Percentiles rank a stretch among this genome's conserved stretches.
Conservation (phyloP, 2,797 vertebrate genomes). For the Microcaecilia unicolor region DNA sequence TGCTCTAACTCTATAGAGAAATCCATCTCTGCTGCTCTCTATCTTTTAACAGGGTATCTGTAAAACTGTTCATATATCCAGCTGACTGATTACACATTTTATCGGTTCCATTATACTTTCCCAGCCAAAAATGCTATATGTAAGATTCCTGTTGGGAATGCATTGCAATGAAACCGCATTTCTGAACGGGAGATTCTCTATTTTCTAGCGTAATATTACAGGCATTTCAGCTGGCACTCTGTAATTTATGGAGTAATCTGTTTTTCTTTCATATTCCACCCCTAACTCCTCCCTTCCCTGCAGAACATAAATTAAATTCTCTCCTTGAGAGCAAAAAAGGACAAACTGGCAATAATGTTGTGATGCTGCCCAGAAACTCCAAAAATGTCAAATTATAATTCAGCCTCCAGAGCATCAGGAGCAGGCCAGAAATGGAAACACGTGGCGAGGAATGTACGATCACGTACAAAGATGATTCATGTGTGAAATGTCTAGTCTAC, state of each 20-base stretch:
- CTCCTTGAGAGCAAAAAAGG: too few relatives aligned
- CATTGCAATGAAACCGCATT: conserved; percentile 37
- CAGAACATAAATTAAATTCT: too few relatives aligned
- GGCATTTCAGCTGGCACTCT: conserved; percentile 46
- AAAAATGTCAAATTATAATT: too few relatives aligned
- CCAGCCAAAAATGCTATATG: conserved; percentile 10
- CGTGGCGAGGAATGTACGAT: too few relatives aligned
- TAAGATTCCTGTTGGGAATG: conserved; percentile 36
- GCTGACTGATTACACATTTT: conserved; percentile 38
- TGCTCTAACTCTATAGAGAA: conserved; percentile 13
- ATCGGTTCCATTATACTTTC: conserved; percentile 22
- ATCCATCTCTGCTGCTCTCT: conserved; percentile 39
- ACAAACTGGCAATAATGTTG: too few relatives aligned
- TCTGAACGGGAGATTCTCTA: conserved; percentile 50
- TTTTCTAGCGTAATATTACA: conserved; percentile 45
- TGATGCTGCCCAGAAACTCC: too few relatives aligned
- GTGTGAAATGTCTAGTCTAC: too few relatives aligned
- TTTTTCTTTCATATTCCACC: conserved; percentile 43
- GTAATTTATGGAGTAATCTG: conserved; percentile 58
- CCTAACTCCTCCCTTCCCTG: too few relatives aligned
- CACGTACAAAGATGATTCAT: too few relatives aligned
- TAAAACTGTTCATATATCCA: conserved; percentile 30
- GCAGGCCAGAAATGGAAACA: too few relatives aligned
- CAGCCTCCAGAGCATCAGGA: too few relatives aligned
- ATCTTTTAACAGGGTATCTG: too few relatives aligned